Conservation (phyloP, 2,113 vertebrate genomes). For the Rhynchomys soricoides region DNA sequence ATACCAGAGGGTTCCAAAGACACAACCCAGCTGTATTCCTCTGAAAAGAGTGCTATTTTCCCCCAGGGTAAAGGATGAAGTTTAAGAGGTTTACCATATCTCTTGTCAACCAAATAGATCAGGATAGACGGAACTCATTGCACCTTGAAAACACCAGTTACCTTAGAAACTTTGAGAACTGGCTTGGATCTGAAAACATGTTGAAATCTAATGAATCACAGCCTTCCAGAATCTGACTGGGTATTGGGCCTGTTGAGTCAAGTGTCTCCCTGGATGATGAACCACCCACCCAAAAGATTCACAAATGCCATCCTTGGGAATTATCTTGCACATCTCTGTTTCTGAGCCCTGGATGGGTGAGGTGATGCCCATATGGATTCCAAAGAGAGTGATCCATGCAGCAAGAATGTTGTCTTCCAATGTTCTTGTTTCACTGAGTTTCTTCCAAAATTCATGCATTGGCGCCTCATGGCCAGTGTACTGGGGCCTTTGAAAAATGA, state of each 20-base stretch:
- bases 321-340: background rate
- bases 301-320: background rate
- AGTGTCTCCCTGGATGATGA: background rate
- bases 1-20: constrained; percentile 84
- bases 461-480: background rate
- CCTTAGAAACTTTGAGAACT: background rate
- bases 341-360: background rate
- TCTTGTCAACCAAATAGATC: constrained; percentile 7
- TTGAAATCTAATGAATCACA: background rate
- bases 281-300: background rate
- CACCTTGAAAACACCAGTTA: constrained; percentile 8
- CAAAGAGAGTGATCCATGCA: background rate
- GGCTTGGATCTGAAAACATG: background rate
- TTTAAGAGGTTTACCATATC: constrained; percentile 39
- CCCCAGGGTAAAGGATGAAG: background rate
- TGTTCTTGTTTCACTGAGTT: background rate
- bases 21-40: constrained; percentile 76
- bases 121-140: background rate
- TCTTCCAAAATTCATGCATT: background rate
- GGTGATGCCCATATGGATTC: background rate
- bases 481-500: background rate
- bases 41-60: constrained; percentile 36
- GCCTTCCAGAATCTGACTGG: background rate
- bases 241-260: background rate
- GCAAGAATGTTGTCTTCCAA: background rate